Conservation (phyloP, 2,113 vertebrate genomes). For the Austrofundulus limnaeus region DNA sequence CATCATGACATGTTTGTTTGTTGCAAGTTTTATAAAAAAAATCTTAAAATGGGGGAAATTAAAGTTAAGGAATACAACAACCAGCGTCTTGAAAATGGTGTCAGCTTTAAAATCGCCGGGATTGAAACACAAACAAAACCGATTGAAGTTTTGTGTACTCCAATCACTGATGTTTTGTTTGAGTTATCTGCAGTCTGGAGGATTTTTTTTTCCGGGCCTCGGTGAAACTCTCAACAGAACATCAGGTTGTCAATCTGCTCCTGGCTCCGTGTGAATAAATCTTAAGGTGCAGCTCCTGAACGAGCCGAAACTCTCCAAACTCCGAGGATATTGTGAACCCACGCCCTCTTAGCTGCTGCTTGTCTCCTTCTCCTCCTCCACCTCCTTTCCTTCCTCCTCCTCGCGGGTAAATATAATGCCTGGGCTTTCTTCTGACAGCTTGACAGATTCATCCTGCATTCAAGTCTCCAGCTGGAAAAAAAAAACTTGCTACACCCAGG, state of each 20-base stretch:
- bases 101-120: too few relatives aligned
- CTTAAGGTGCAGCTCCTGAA: background rate
- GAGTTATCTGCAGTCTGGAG: background rate
- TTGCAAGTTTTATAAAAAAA: too few relatives aligned
- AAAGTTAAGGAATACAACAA: too few relatives aligned
- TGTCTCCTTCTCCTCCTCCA: background rate
- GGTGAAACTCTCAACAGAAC: background rate
- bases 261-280: background rate
- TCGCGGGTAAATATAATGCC: background rate
- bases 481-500: background rate
- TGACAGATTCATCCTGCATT: background rate
- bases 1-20: background rate
- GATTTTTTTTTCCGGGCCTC: background rate
- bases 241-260: background rate
- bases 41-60: too few relatives aligned
- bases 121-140: too few relatives aligned
- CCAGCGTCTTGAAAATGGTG: too few relatives aligned
- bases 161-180: background rate
- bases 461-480: background rate
- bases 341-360: conserved; percentile 2
- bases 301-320: background rate
- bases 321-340: background rate
- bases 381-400: background rate
- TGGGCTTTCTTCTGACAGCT: background rate
- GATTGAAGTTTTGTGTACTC: background rate